phyloP scores from a whole-genome alignment of 2,888 invertebrate species.

The Mesodorylaimus sp. region DNA sequence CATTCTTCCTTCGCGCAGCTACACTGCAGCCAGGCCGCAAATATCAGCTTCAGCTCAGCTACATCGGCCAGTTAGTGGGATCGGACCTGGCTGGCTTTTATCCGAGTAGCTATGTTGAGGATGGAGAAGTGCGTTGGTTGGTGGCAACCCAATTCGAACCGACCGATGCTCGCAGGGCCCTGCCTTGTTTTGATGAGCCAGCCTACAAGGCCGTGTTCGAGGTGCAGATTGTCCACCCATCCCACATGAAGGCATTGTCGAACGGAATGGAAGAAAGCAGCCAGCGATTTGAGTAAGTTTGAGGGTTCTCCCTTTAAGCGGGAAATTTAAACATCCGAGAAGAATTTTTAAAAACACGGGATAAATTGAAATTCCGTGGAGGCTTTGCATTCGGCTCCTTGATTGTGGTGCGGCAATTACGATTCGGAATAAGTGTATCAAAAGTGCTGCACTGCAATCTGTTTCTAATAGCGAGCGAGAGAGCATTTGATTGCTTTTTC shows the following conservation, averaged over 20 bases:
- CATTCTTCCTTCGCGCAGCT: background rate
- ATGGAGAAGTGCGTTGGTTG: background rate
- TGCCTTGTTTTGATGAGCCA: background rate
- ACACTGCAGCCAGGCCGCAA: background rate
- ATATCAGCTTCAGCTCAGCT: background rate
- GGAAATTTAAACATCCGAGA: too few relatives aligned
- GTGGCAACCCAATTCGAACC: background rate
- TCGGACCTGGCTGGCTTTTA: background rate
- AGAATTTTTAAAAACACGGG: too few relatives aligned
- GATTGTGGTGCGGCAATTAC: too few relatives aligned
- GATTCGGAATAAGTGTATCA: too few relatives aligned
- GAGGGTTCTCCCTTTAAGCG: too few relatives aligned
- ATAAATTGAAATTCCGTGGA: too few relatives aligned
- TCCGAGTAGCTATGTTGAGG: background rate
- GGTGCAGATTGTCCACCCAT: conserved; percentile 26
- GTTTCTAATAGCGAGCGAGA: too few relatives aligned
- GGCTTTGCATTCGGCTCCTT: too few relatives aligned
- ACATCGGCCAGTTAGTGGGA: background rate
- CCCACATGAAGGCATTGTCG: conserved; percentile 11
- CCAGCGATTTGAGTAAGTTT: conserved; percentile 8
- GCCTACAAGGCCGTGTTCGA: conserved; percentile 18
- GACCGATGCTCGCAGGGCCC: too few relatives aligned
- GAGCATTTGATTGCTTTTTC: too few relatives aligned
- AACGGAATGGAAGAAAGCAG: conserved; percentile 10
- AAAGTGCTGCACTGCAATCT: too few relatives aligned